These are phyloP conservation scores for Bos taurus DNA, from an alignment of 2,113 vertebrate species.

Conservation along the genomic window DNA sequence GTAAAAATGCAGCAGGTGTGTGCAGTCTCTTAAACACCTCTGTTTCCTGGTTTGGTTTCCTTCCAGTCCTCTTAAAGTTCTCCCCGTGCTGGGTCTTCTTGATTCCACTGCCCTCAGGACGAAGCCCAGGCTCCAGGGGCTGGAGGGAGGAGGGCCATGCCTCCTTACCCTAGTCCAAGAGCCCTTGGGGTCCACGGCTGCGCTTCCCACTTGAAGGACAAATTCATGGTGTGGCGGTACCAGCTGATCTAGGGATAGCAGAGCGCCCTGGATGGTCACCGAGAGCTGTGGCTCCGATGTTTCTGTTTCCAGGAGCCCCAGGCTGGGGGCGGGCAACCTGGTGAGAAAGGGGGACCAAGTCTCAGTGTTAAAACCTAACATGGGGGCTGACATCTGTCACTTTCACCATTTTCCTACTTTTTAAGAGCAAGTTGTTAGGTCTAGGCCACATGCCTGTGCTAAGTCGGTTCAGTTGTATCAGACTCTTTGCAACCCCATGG, in stretches of 20 bases:
- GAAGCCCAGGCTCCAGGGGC: not conserved
- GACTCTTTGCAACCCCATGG: not conserved
- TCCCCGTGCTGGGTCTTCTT: not conserved
- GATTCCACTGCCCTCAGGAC: not conserved
- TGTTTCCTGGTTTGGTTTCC: not conserved
- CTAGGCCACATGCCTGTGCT: not conserved
- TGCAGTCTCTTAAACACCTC: not conserved
- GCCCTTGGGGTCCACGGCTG: not conserved
- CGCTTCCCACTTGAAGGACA: not conserved
- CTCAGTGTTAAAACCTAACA: not conserved
- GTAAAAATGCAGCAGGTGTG: not conserved
- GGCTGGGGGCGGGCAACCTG: not conserved
- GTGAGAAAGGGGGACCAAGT: not conserved
- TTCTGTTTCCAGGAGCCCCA: not conserved
- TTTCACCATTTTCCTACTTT: not conserved
- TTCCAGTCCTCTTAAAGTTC: not conserved
- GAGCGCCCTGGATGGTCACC: not conserved
- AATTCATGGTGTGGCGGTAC: not conserved
- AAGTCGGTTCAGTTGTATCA: not conserved
- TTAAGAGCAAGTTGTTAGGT: not conserved
- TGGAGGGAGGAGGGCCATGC: not conserved
- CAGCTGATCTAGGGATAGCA: too few relatives aligned
- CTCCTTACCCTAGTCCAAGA: rapidly evolving
- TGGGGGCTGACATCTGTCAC: not conserved
- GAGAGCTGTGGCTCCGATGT: too few relatives aligned